Base-by-base conservation (phyloP, 2,797 vertebrate genomes). In the Anguilla anguilla region DNA sequence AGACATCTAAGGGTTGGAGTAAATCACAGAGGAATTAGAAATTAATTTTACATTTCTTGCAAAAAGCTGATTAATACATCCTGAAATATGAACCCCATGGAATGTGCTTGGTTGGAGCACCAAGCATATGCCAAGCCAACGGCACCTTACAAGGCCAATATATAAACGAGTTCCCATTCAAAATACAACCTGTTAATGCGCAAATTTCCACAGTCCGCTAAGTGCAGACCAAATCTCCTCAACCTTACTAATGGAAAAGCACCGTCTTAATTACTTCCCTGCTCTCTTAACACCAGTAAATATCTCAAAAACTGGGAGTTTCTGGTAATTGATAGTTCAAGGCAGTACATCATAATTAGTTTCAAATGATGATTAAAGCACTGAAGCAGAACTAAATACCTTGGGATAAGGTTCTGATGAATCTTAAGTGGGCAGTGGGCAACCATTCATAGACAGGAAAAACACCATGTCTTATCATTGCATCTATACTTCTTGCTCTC, bases 1-100 rank as follows among this genome's bases (percentile, higher is more conserved):
- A 13, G 43, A 82, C 43, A 51, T 82, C 79, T 82, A 51, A 82
- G 43, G 46, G 74, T 77, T 43, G 74, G 46, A 51, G 79, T 82
- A 51, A 82, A 82, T 82, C 79, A 82, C 79, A 49, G 79, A 51
- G 35, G 74, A 43, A 77, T 43, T 77, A 7, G 0, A 77, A 77
- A 77, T 39, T 77, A 39, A 51, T 82, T 49, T 82, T n/a, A 82
- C 19, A 46, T 49, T 43, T 82, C 79, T 82, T 49, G 43, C 43
- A 9, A 82, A 49, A 82, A 82, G 9, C 17, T 49, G 25, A 82
- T 82, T 25, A 51, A 51, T 82, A 82, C 25, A 7, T 51, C 10
- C 22, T 82, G 46, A 51, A 51, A 49, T 49, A 51, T 51, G 79
- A 82, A 3, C 79, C 79, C 79, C 22, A 3, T 35, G 46, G 43